Evolutionary conservation across 2,888 invertebrate species (phyloP).

Genomic region (Actias luna): DNA sequence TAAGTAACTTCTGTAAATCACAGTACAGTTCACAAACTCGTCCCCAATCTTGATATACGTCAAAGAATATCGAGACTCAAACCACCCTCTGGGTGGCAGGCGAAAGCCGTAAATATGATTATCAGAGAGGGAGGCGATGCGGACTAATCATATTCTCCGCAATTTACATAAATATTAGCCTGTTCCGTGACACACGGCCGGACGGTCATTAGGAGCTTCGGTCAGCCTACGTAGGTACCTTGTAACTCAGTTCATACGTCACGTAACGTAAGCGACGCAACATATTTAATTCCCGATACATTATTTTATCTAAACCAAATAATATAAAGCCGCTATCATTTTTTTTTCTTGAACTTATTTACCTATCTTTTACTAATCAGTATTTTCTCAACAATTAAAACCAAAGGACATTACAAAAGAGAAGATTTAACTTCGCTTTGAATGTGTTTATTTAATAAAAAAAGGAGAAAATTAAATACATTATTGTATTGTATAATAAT

Average conservation of each 20-base stretch:
- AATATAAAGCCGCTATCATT: too few species aligned
- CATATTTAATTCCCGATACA: background rate
- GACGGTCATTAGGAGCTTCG: slow-evolving; percentile 58
- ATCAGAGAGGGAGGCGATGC: slow-evolving; percentile 78
- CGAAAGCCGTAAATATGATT: slow-evolving; percentile 78
- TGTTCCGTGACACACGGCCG: slow-evolving; percentile 76
- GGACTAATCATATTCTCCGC: slow-evolving; percentile 81
- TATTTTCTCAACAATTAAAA: too few species aligned
- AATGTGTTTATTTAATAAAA: too few species aligned
- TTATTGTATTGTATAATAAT: too few species aligned
- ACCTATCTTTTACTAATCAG: too few species aligned
- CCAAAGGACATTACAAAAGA: too few species aligned
- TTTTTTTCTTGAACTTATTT: too few species aligned
- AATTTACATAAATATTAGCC: slow-evolving; percentile 82
- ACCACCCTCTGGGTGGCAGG: slow-evolving; percentile 26
- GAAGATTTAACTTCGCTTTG: too few species aligned
- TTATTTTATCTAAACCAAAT: background rate
- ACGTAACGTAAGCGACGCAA: slow-evolving; percentile 12
- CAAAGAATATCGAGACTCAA: slow-evolving; percentile 35
- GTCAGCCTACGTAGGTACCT: slow-evolving; percentile 34
- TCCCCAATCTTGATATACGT: slow-evolving; percentile 10
- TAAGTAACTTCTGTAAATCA: background rate
- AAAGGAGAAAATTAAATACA: too few species aligned
- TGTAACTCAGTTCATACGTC: slow-evolving; percentile 15
- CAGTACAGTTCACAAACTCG: background rate